These are phyloP conservation scores for Drosophila cracens DNA, from an alignment of 2,888 invertebrate genomes.

Conservation along the genomic window DNA sequence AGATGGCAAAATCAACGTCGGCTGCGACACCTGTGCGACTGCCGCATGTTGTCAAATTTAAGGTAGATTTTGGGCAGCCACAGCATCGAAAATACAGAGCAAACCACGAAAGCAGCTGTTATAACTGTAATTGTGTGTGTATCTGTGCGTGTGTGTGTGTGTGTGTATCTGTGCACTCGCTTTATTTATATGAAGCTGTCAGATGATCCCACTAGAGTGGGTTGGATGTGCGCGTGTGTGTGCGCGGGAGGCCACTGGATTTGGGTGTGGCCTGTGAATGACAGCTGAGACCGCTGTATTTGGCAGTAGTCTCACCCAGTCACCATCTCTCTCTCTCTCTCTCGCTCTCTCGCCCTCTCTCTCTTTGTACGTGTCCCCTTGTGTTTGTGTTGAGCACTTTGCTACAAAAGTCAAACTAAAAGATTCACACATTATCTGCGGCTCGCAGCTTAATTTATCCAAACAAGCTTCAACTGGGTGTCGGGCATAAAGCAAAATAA, in stretches of 20 bases:
- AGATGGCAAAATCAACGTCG: conserved; percentile 47
- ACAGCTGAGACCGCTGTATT: conserved; percentile 59
- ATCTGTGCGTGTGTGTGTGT: background rate
- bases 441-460: conserved; percentile 10
- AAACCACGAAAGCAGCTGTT: conserved; percentile 28
- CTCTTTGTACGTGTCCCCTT: too few relatives aligned
- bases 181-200: conserved; percentile 76
- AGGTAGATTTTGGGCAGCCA: conserved; percentile 72
- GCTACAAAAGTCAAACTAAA: conserved; percentile 20
- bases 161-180: conserved; percentile 49
- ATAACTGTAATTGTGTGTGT: conserved; percentile 2
- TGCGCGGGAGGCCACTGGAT: conserved; percentile 1
- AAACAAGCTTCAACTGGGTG: conserved; percentile 1
- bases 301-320: conserved; percentile 22
- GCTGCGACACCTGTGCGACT: conserved; percentile 64
- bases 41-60: conserved; percentile 75
- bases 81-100: conserved; percentile 42
- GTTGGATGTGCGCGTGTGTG: background rate
- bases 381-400: conserved; percentile 13
- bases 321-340: background rate
- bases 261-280: conserved; percentile 57
- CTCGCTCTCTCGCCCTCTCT: too few relatives aligned
- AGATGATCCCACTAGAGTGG: conserved; percentile 41
- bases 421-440: conserved; percentile 18
- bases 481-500: background rate